Conservation (phyloP, 2,797 vertebrate species). For the Alexandromys oeconomus region DNA sequence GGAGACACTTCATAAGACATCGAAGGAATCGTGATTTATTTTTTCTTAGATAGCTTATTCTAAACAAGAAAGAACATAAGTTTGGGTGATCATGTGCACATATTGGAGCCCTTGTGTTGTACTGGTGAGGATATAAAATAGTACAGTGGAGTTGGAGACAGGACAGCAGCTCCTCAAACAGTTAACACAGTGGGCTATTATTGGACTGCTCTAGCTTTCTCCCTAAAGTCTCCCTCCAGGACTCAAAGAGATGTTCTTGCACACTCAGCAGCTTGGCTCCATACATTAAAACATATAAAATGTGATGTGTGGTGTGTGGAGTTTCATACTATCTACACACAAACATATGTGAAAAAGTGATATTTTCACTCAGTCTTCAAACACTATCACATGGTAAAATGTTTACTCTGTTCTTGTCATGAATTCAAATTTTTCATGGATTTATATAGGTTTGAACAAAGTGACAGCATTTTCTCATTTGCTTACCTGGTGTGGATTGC, state of each 20-base stretch:
- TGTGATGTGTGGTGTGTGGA: background rate
- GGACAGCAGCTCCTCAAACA: background rate
- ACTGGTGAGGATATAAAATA: background rate
- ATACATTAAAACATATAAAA: too few species aligned
- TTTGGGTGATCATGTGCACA: background rate
- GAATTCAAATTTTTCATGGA: accelerated
- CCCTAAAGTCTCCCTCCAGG: background rate
- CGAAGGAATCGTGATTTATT: background rate
- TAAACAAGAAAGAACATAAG: background rate
- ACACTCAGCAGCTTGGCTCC: background rate
- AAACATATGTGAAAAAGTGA: background rate
- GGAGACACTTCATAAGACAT: background rate
- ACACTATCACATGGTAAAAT: too few species aligned
- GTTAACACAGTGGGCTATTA: background rate
- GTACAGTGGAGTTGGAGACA: background rate
- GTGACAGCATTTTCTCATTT: background rate
- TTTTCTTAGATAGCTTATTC: background rate
- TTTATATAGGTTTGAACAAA: background rate
- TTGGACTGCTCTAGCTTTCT: background rate
- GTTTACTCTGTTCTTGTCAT: background rate
- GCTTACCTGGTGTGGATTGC: constrained; percentile 96
- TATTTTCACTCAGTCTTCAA: too few species aligned
- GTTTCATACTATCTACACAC: background rate
- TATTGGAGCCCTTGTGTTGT: background rate
- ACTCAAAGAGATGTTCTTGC: background rate